Percentiles rank a stretch among this genome's conserved stretches.
phyloP scores from a whole-genome alignment of 2,888 invertebrate genomes.

The Phaonia tiefii region DNA sequence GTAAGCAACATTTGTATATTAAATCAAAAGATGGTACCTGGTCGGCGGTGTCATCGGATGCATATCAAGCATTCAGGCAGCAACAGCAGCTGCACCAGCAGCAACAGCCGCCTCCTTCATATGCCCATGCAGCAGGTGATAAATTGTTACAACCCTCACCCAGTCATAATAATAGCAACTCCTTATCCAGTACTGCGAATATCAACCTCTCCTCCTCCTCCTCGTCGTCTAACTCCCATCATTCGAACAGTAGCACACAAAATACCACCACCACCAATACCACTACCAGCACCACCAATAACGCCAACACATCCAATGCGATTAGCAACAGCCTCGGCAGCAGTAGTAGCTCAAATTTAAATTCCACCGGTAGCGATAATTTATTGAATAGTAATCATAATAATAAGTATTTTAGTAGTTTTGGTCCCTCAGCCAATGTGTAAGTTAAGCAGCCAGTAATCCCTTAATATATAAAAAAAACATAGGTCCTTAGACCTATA shows the following conservation, averaged over 20 bases:
- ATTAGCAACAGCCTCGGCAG: constrained; percentile 34
- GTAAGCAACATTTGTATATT: constrained; percentile 79
- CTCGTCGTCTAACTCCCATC: constrained; percentile 33
- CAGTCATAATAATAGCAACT: constrained; percentile 58
- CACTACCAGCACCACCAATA: constrained; percentile 50
- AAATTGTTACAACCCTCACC: constrained; percentile 64
- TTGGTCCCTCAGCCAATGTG: constrained; percentile 80
- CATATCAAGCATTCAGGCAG: constrained; percentile 78
- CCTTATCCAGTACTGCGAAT: constrained; percentile 7
- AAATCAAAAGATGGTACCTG: constrained; percentile 80
- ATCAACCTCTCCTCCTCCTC: constrained; percentile 28
- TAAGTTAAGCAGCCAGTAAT: constrained; percentile 67
- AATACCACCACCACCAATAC: constrained; percentile 48
- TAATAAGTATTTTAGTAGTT: constrained; percentile 80
- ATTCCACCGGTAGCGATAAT: constrained; percentile 63
- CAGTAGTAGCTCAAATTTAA: constrained; percentile 66
- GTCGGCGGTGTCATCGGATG: constrained; percentile 79
- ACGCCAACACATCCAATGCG: constrained; percentile 45
- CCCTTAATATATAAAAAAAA: too few species aligned
- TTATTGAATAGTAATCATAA: constrained; percentile 66
- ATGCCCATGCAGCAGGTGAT: constrained; percentile 73
- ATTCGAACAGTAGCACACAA: constrained; percentile 53
- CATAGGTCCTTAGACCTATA: too few species aligned
- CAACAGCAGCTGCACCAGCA: constrained; percentile 73
- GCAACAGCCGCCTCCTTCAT: constrained; percentile 65